A percentile compares a stretch with the other conserved stretches of the same genome.
Conservation (phyloP, 2,888 invertebrate species). For the Tiphia femorata region DNA sequence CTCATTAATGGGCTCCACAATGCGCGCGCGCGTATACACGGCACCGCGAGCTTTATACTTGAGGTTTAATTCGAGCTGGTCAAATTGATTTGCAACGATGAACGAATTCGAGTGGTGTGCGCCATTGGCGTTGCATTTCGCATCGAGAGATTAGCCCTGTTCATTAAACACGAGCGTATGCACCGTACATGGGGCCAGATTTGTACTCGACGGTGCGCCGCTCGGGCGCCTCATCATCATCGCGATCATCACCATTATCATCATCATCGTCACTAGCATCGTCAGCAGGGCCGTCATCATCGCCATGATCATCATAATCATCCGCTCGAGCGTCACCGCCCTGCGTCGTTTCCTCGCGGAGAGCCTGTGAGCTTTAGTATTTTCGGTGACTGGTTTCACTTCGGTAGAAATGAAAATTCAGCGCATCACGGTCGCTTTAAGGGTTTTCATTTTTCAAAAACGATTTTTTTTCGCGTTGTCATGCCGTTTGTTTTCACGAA, state of each 20-base stretch:
- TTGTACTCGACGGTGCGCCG: conserved; percentile 18
- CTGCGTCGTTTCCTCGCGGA: no score
- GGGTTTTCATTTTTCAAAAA: no score
- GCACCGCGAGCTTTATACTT: conserved; percentile 59
- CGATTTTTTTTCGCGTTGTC: no score
- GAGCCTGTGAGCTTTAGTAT: no score
- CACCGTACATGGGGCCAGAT: conserved; percentile 28
- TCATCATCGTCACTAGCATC: not conserved
- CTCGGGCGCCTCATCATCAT: conserved; percentile 18
- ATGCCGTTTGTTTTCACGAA: no score
- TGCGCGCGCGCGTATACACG: conserved; percentile 15
- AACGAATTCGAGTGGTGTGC: conserved; percentile 45
- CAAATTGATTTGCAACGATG: conserved; percentile 66
- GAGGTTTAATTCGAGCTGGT: conserved; percentile 63
- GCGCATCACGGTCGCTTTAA: no score
- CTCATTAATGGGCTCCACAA: conserved; percentile 51
- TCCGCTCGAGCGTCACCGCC: no score
- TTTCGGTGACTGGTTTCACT: no score
- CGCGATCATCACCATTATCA: conserved; percentile 32
- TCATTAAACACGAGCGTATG: conserved; percentile 55
- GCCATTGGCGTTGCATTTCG: conserved; percentile 54
- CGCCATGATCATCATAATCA: not conserved
- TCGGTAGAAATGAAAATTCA: no score
- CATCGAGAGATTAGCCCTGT: conserved; percentile 61
- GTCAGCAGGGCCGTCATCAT: not conserved